A percentile compares a stretch with the other conserved stretches of the same genome.
phyloP scores from a whole-genome alignment of 2,797 vertebrate genomes.

The Galaxias olidus region DNA sequence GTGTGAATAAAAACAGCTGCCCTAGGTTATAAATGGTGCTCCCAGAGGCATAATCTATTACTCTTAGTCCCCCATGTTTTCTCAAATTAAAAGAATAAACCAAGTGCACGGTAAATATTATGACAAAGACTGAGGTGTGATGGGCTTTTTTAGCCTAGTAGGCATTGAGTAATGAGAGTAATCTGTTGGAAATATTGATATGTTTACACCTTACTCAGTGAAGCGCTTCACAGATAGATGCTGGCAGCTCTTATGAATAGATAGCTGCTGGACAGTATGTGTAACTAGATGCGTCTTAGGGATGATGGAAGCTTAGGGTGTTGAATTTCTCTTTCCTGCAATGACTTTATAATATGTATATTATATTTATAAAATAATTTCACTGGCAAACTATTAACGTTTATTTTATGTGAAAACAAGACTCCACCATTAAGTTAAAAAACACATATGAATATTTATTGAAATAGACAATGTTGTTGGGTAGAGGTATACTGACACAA shows the following conservation, averaged over 20 bases:
- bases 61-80: constrained; percentile 1
- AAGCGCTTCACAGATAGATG: constrained; percentile 37
- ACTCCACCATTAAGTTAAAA: too few relatives aligned
- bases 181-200: constrained; percentile 44
- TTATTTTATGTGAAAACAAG: too few relatives aligned
- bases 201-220: constrained; percentile 55
- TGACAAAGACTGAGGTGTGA: too few relatives aligned
- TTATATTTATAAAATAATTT: too few relatives aligned
- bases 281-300: background rate
- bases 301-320: background rate
- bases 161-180: background rate
- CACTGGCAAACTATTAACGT: too few relatives aligned
- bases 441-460: too few relatives aligned
- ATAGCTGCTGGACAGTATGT: constrained; percentile 31
- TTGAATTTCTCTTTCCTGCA: background rate
- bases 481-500: too few relatives aligned
- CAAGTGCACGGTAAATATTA: background rate
- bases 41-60: constrained; percentile 5
- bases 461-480: too few relatives aligned
- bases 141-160: too few relatives aligned
- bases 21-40: too few relatives aligned
- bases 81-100: constrained; percentile 14
- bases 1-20: constrained; percentile 38
- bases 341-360: background rate
- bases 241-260: constrained; percentile 51